Evolutionary conservation across 2,797 vertebrate genomes (phyloP), one percentile per base, ranked within the genome.

Genomic region (Myotis daubentonii): DNA sequence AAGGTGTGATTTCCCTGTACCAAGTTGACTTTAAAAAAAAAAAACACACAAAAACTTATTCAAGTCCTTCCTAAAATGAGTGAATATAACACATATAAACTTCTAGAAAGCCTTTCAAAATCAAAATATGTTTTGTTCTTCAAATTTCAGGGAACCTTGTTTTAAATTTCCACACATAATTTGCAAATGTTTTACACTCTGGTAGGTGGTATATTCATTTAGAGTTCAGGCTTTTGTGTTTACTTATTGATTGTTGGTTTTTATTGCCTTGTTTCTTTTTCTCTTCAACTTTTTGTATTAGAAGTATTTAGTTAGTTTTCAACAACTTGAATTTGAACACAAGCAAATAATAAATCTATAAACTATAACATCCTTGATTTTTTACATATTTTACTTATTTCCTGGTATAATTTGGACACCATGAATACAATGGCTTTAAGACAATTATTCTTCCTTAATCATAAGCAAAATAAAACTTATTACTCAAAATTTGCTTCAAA

Each of bases 111-210:
- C 68, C 47, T 92, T 79, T 79, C 38, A 82, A 87, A 91, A 70
- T 84, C n/a, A 84, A 65, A 70, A 79, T 81, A 36, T 36, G 10
- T 38, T 92, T 95, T 53, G 60, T 79, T 85, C 28, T 92, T 33
- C 76, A 68, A 85, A 76, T 74, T 81, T 84, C 84, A 81, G 20
- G 10, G 8, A 6, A 83, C 19, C 3, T n/a, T 60, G 9, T 86
- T 95, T 93, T 49, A 76, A 79, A 87, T 71, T 72, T 92, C 60
- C 68, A 49, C 36, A 87, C 83, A 47, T 91, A 89, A 89, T 95
- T 95, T 89, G 28, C 87, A 89, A 84, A 78, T 68, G 22, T 81
- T 51, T 84, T 83, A 28, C 20, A 33, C 80, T 22, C 38, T 80
- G 33, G 47, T 51, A 65, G 66, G 47, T 66, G 75, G 17, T 47